These are phyloP conservation scores for Eubasilissa regina DNA, from an alignment of 1,140 invertebrate species.

Conservation along the genomic window DNA sequence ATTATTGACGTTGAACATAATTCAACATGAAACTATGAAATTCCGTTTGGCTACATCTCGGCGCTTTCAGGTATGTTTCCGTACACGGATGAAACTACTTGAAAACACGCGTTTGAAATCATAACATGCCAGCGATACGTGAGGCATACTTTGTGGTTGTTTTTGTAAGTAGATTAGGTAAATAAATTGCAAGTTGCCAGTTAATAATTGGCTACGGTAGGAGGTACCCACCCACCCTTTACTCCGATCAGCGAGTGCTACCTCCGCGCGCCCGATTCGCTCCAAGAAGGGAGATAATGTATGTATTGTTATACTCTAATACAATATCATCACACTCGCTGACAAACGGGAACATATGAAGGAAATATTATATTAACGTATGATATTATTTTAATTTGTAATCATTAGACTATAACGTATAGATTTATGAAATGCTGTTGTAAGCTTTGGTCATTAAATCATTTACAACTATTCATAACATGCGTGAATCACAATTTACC, in stretches of 20 bases:
- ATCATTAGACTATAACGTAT: no score
- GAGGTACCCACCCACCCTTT: neutral
- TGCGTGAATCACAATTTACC: no score
- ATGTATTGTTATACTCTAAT: no score
- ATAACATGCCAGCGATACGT: constrained; percentile 49
- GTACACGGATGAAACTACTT: neutral
- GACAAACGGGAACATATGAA: no score
- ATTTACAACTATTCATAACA: no score
- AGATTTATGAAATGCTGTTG: no score
- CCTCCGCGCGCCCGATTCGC: constrained; percentile 47
- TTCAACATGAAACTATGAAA: no score
- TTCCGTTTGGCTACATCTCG: neutral
- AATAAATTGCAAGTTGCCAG: constrained; percentile 55
- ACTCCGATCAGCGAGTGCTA: constrained; percentile 43
- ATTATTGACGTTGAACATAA: no score
- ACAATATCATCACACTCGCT: no score
- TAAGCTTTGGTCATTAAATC: no score
- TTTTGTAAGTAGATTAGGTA: constrained; percentile 58
- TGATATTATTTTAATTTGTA: no score
- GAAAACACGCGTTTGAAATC: constrained; percentile 56
- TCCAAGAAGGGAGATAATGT: constrained; percentile 16
- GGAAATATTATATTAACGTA: no score
- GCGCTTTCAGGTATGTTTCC: neutral
- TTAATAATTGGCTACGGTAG: constrained; percentile 51
- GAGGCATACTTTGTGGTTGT: constrained; percentile 56